Conservation (phyloP, 2,113 vertebrate species). For the Elanoides forficatus region DNA sequence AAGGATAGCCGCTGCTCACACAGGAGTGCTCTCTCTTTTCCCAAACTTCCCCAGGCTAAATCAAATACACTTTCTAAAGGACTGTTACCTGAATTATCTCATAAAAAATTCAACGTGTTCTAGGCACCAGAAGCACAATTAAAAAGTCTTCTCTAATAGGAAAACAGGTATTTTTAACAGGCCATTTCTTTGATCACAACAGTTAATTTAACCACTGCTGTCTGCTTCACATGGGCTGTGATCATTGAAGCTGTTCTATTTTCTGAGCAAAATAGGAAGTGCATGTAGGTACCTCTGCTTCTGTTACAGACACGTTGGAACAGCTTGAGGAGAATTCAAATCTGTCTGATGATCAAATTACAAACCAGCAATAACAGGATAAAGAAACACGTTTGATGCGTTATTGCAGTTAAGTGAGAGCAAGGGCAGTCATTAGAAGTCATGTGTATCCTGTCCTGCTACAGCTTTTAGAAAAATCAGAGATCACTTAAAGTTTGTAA, state of each 20-base stretch:
- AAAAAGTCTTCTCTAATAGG: conserved; percentile 27
- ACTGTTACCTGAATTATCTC: conserved; percentile 50
- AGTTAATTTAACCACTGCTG: conserved; percentile 51
- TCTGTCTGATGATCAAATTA: conserved; percentile 71
- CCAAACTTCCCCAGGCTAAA: not conserved
- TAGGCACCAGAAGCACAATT: conserved; percentile 44
- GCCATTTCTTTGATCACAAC: conserved; percentile 61
- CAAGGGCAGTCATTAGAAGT: conserved; percentile 63
- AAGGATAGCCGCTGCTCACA: not conserved
- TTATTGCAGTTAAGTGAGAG: conserved; percentile 62
- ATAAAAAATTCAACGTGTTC: conserved; percentile 15
- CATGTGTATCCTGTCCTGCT: conserved; percentile 44
- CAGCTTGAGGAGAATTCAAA: conserved; percentile 69
- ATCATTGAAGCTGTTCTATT: conserved; percentile 45
- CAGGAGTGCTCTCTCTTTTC: not conserved
- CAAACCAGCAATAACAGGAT: conserved; percentile 62
- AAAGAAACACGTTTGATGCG: conserved; percentile 60
- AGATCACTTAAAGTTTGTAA: conserved; percentile 22
- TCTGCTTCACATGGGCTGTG: conserved; percentile 27
- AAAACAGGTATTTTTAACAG: conserved; percentile 44
- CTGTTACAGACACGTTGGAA: conserved; percentile 73
- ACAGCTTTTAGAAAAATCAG: conserved; percentile 52
- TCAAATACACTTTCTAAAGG: conserved; percentile 23
- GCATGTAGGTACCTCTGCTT: conserved; percentile 30
- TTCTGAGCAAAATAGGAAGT: conserved; percentile 57